Percentiles rank a stretch among this genome's conserved stretches.
Conservation (phyloP, 1,140 invertebrate species). For the Drosophila truncata region DNA sequence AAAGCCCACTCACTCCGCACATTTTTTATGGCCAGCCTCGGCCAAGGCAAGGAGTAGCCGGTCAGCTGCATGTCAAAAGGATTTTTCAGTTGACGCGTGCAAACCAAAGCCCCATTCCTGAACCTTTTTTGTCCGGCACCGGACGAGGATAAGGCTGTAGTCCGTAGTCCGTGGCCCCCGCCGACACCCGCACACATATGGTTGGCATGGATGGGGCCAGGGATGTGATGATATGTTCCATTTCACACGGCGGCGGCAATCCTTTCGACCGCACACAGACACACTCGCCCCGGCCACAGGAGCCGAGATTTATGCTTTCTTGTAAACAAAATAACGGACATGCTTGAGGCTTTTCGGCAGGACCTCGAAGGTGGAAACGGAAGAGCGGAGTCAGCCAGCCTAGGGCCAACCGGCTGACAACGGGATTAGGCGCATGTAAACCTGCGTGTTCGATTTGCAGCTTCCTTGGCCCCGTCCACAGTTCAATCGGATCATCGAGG, state of each 20-base stretch:
- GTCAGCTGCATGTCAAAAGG: slow-evolving; percentile 79
- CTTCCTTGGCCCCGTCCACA: slow-evolving; percentile 37
- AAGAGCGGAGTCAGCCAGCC: slow-evolving; percentile 17
- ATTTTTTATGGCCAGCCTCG: slow-evolving; percentile 72
- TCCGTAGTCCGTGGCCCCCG: slow-evolving; percentile 36
- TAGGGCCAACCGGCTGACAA: slow-evolving; percentile 55
- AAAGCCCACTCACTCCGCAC: slow-evolving; percentile 49
- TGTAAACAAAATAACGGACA: slow-evolving; percentile 83
- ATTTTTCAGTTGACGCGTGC: slow-evolving; percentile 83
- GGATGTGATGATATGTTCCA: slow-evolving; percentile 81
- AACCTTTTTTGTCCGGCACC: slow-evolving; percentile 42
- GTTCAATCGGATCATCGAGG: slow-evolving; percentile 44
- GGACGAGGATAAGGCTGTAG: slow-evolving; percentile 9
- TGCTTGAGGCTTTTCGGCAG: slow-evolving; percentile 61
- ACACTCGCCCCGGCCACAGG: slow-evolving; percentile 28
- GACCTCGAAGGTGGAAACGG: slow-evolving; percentile 21
- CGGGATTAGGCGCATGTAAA: slow-evolving; percentile 69
- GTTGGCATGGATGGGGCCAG: background rate
- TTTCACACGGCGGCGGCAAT: slow-evolving; percentile 80
- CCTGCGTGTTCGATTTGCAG: slow-evolving; percentile 71
- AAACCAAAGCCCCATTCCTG: slow-evolving; percentile 63
- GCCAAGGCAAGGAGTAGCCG: slow-evolving; percentile 39
- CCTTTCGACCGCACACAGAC: slow-evolving; percentile 80
- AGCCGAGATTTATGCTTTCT: slow-evolving; percentile 81
- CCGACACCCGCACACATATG: slow-evolving; percentile 46